Conservation (phyloP, 1,140 invertebrate species). For the Microplitis demolitor region DNA sequence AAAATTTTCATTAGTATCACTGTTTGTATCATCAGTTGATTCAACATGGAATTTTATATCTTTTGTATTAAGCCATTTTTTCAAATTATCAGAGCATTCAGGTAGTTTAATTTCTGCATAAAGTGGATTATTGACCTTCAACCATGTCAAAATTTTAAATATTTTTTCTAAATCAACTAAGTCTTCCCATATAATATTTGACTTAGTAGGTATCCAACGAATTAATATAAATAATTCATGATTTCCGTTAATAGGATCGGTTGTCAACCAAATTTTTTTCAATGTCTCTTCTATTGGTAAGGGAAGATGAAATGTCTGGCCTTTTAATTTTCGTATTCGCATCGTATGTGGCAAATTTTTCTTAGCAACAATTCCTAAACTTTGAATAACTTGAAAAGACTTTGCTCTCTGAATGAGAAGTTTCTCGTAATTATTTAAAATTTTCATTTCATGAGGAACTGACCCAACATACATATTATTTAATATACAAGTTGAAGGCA, state of each 20-base stretch:
- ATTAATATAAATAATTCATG: slow-evolving; percentile 33
- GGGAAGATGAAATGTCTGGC: slow-evolving; percentile 30
- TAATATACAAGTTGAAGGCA: slow-evolving; percentile 30
- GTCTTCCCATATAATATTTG: slow-evolving; percentile 33
- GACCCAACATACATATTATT: slow-evolving; percentile 26
- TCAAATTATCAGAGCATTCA: no score
- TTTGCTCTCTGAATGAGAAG: slow-evolving; percentile 25
- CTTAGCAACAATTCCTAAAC: neutral
- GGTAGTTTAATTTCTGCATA: neutral
- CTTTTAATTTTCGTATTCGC: neutral
- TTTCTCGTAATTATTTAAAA: slow-evolving; percentile 39
- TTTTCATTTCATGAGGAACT: slow-evolving; percentile 24
- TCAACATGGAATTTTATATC: no score
- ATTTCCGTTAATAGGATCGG: neutral
- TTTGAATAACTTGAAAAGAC: neutral
- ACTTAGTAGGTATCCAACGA: slow-evolving; percentile 30
- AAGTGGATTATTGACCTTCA: slow-evolving; percentile 29
- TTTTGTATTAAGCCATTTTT: no score
- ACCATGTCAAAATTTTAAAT: slow-evolving; percentile 24
- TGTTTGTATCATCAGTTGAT: no score
- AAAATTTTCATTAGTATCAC: no score
- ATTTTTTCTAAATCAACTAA: slow-evolving; percentile 32
- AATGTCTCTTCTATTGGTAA: slow-evolving; percentile 5
- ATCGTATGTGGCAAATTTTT: neutral
- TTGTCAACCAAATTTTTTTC: slow-evolving; percentile 24